Conservation (phyloP, 2,797 vertebrate genomes). For the Anas bahamensis region DNA sequence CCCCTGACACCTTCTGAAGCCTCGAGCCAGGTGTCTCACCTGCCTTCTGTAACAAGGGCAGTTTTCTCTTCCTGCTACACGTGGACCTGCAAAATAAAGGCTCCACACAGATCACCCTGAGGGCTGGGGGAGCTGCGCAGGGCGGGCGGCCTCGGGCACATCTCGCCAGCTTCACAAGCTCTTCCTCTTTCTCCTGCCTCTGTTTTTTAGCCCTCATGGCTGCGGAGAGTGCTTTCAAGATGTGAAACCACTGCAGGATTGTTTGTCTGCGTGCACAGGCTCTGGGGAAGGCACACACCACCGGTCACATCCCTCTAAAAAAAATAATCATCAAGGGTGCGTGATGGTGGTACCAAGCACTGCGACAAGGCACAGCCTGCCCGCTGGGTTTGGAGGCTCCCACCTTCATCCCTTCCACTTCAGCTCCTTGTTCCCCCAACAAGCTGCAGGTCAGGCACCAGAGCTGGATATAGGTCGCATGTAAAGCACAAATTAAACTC, state of each 20-base stretch:
- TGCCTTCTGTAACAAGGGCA: neutral
- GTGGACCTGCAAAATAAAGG: neutral
- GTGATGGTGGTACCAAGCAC: neutral
- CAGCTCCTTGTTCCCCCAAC: neutral
- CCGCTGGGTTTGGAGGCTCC: too few relatives aligned
- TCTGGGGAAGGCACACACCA: neutral
- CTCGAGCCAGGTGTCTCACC: neutral
- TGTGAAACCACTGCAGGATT: neutral
- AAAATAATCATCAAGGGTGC: rapidly evolving
- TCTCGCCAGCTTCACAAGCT: neutral
- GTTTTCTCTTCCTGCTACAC: neutral
- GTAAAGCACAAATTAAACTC: conserved; percentile 5
- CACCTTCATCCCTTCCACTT: neutral
- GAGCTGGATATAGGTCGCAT: neutral
- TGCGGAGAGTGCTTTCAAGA: neutral
- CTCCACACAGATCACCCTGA: neutral
- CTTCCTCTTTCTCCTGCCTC: conserved; percentile 47
- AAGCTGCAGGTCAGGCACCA: neutral
- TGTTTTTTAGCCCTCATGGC: neutral
- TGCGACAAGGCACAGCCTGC: neutral
- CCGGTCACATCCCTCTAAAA: neutral
- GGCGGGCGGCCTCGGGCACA: neutral
- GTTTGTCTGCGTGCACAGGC: neutral
- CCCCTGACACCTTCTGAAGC: neutral
- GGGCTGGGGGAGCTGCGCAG: neutral